Evolutionary conservation across 2,888 invertebrate genomes (phyloP), one percentile per base, ranked within the genome.

Genomic region (Netelia fuscicornis): DNA sequence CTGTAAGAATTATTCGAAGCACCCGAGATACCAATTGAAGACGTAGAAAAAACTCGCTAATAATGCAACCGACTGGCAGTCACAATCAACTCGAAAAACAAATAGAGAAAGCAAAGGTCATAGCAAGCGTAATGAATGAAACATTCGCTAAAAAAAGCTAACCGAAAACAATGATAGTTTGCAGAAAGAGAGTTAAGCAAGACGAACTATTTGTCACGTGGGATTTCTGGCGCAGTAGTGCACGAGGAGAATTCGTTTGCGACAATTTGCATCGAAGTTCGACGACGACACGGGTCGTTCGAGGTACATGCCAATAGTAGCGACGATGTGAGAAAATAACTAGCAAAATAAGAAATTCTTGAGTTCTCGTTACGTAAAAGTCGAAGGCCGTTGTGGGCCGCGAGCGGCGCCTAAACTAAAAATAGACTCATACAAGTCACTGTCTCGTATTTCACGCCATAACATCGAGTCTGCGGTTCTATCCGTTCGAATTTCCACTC

Each of bases 391-490:
- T 60, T 30, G 78, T 78, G 67, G 80, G 65, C 58, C 75, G 70
- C 62, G 56, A 52, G 54, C 52, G 83, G 83, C 83, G 83, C 83
- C 79, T 83, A 79, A 86, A 86, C 91, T 92, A 92, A 92, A 90
- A 90, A 92, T 92, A 92, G 91, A 83, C 70, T 64, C 86, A 84
- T 81, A 85, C 85, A 84, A 87, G 87, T 88, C 88, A 86, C 88
- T 90, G 90, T 90, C 91, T 91, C 90, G 86, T 84, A 86, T 90
- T 91, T 90, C 89, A 89, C 81, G 72, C 84, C 80, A 85, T 67
- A 84, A 42, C 82, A 76, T 78, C 84, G 80, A 77, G 60, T 42
- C 48, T 71, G 25, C 44, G 37, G 37, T 11, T 72, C 17, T 75
- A 44, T 75, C 70, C 78, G 65, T 70, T 82, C 71, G 72, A 82